phyloP scores from a whole-genome alignment of 2,113 vertebrate genomes.

The Mastomys natalensis region DNA sequence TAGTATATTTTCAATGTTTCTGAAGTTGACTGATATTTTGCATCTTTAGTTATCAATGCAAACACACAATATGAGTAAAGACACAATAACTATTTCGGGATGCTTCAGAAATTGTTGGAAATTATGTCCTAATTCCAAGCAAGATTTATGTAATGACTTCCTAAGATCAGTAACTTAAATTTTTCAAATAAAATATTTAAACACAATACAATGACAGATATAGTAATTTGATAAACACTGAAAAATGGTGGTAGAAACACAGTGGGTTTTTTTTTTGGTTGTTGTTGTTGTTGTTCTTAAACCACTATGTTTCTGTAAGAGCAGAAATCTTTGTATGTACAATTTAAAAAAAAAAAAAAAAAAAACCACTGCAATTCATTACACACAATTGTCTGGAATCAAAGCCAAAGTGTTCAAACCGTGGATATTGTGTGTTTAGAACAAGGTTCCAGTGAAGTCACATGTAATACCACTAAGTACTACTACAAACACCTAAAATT shows the following conservation, averaged over 20 bases:
- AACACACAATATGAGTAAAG: neutral
- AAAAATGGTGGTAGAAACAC: neutral
- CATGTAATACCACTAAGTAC: neutral
- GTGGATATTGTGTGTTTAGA: neutral
- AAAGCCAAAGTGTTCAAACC: neutral
- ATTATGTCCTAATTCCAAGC: neutral
- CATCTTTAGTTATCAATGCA: neutral
- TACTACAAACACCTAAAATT: neutral
- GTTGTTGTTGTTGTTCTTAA: neutral
- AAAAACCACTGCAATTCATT: neutral
- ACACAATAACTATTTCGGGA: neutral
- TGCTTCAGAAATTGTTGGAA: neutral
- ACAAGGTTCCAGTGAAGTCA: neutral
- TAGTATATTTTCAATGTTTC: neutral
- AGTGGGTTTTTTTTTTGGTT: no score
- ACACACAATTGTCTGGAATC: neutral
- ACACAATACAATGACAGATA: neutral
- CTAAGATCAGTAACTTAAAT: neutral
- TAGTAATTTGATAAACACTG: neutral
- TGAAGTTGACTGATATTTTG: neutral
- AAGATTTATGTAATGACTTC: neutral
- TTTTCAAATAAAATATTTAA: neutral
- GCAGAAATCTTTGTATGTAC: neutral
- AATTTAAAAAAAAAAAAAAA: neutral
- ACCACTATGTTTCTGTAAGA: neutral